Evolutionary conservation across 2,113 vertebrate genomes (phyloP).

Genomic region (Mirza zaza): DNA sequence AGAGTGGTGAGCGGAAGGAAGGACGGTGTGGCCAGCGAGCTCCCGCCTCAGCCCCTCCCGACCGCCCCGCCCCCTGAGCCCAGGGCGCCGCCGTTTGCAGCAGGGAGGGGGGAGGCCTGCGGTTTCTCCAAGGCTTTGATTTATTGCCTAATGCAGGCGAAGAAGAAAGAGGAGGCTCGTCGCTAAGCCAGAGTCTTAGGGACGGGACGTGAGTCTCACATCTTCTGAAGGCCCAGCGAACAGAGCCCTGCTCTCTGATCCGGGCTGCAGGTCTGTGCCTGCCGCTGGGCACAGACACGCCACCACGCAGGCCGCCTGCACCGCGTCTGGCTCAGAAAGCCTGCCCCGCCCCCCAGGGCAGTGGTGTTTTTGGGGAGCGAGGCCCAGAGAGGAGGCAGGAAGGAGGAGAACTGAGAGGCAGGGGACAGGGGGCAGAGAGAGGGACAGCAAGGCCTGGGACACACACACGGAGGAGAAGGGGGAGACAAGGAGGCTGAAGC

Average conservation of each 20-base stretch:
- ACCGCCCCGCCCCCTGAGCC: constrained; percentile 15
- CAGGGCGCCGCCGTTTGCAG: constrained; percentile 73
- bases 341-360: constrained; percentile 74
- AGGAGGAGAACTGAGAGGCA: not conserved
- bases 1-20: not conserved
- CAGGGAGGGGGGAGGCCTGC: constrained; percentile 81
- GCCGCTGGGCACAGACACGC: constrained; percentile 75
- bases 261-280: constrained; percentile 83
- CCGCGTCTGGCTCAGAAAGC: constrained; percentile 74
- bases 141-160: constrained; percentile 84
- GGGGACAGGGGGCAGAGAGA: constrained; percentile 56
- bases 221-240: constrained; percentile 84
- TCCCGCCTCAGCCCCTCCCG: not conserved
- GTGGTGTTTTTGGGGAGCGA: constrained; percentile 75
- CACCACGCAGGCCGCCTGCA: constrained; percentile 78
- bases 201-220: constrained; percentile 80
- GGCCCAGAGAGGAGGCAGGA: constrained; percentile 64
- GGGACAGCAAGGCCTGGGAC: not conserved
- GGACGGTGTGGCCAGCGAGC: not conserved
- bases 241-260: constrained; percentile 82
- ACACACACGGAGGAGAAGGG: not conserved
- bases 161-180: constrained; percentile 82
- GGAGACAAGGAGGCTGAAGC: not conserved
- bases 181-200: constrained; percentile 85
- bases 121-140: constrained; percentile 86